phyloP scores from a whole-genome alignment of 2,797 vertebrate species.

The Chloroceryle amazona region DNA sequence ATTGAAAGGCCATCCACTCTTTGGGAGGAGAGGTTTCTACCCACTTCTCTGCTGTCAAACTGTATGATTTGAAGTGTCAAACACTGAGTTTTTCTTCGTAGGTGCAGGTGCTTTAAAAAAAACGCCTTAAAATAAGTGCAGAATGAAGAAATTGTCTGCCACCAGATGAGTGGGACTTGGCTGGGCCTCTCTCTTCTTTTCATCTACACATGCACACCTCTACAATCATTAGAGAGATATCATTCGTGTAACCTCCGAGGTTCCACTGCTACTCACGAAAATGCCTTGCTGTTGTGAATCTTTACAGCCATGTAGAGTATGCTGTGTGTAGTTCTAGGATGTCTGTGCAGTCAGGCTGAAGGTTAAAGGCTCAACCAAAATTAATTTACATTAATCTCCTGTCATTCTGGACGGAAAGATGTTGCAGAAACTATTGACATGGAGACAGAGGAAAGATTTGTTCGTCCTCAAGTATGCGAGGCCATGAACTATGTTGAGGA shows the following conservation, averaged over 20 bases:
- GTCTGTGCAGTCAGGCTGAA: background rate
- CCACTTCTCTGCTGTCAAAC: background rate
- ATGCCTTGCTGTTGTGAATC: background rate
- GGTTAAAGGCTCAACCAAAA: background rate
- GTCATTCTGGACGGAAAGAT: background rate
- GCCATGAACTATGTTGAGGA: background rate
- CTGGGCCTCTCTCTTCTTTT: slow-evolving; percentile 23
- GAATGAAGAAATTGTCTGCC: slow-evolving; percentile 45
- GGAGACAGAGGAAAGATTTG: background rate
- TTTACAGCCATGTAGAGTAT: background rate
- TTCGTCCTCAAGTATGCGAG: background rate
- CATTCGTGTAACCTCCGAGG: background rate
- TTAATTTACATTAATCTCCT: background rate
- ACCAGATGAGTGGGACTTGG: slow-evolving; percentile 47
- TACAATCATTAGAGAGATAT: slow-evolving; percentile 1
- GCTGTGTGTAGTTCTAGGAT: background rate
- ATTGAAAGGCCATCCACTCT: background rate
- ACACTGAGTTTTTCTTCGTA: background rate
- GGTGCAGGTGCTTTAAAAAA: slow-evolving; percentile 51
- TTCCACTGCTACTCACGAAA: background rate
- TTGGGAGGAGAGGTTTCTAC: background rate
- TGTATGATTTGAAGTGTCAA: background rate
- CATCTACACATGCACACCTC: slow-evolving; percentile 35
- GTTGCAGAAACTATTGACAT: background rate
- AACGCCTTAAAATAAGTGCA: slow-evolving; percentile 33